A percentile compares a stretch with the other conserved stretches of the same genome.
These are phyloP conservation scores for Dendrocincla tyrannina DNA, from an alignment of 2,797 vertebrate species.

Conservation along the genomic window DNA sequence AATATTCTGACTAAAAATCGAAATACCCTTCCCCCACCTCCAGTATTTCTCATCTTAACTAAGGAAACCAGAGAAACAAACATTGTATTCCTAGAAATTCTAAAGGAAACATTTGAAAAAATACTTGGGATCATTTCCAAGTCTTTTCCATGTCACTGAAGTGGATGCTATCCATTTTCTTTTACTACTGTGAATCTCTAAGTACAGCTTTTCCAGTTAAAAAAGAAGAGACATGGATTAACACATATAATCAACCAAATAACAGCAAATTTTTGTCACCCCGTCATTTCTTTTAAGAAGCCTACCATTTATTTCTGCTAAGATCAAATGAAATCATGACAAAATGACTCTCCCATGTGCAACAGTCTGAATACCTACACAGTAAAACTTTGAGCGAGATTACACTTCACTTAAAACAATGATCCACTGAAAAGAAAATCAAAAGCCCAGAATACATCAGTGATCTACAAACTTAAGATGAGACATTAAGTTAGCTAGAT, in stretches of 20 bases:
- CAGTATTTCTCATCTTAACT: not conserved
- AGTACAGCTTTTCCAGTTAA: not conserved
- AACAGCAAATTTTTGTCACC: not conserved
- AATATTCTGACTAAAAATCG: not conserved
- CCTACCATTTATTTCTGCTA: not conserved
- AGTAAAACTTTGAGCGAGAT: not conserved
- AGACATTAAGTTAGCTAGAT: not conserved
- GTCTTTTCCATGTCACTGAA: not conserved
- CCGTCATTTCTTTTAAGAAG: not conserved
- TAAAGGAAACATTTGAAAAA: not conserved
- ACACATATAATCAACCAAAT: not conserved
- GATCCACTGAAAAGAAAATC: not conserved
- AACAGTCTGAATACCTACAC: not conserved
- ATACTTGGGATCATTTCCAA: not conserved
- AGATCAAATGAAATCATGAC: not conserved
- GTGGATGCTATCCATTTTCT: not conserved
- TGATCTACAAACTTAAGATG: not conserved
- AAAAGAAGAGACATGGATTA: not conserved
- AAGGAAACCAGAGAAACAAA: not conserved
- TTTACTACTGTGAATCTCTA: not conserved
- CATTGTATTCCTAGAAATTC: not conserved
- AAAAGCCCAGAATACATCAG: not conserved
- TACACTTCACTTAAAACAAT: not conserved
- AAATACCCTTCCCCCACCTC: not conserved
- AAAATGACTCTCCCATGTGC: not conserved